These are phyloP conservation scores for Glaucomys volans DNA, from an alignment of 2,113 vertebrate genomes.

Conservation along the genomic window DNA sequence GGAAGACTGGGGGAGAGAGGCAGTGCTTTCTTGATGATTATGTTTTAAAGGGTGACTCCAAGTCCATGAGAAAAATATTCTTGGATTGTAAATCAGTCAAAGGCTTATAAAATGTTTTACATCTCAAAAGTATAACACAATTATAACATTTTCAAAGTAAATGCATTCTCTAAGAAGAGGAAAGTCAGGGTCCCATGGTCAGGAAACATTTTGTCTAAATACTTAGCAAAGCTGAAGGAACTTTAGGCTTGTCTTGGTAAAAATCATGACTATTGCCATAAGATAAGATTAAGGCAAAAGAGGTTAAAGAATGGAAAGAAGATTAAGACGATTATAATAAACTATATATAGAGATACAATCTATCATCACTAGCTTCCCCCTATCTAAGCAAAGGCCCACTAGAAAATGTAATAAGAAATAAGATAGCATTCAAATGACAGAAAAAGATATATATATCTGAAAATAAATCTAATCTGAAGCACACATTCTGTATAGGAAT, in stretches of 20 bases:
- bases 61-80: background rate
- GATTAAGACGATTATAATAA: background rate
- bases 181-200: background rate
- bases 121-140: background rate
- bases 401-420: background rate
- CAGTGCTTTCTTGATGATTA: background rate
- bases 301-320: background rate
- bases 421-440: background rate
- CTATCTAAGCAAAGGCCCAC: background rate
- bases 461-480: background rate
- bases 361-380: background rate
- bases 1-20: background rate
- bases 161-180: background rate
- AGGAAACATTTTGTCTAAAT: background rate
- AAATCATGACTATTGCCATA: background rate
- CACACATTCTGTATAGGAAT: background rate
- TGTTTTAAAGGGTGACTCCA: background rate
- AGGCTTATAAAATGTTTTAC: background rate
- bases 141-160: background rate
- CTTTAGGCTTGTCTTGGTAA: background rate
- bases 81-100: background rate
- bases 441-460: background rate
- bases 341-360: background rate
- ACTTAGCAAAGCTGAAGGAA: background rate
- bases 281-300: background rate